Base-by-base conservation (phyloP, 2,797 vertebrate genomes). In the Lepus oiostolus region DNA sequence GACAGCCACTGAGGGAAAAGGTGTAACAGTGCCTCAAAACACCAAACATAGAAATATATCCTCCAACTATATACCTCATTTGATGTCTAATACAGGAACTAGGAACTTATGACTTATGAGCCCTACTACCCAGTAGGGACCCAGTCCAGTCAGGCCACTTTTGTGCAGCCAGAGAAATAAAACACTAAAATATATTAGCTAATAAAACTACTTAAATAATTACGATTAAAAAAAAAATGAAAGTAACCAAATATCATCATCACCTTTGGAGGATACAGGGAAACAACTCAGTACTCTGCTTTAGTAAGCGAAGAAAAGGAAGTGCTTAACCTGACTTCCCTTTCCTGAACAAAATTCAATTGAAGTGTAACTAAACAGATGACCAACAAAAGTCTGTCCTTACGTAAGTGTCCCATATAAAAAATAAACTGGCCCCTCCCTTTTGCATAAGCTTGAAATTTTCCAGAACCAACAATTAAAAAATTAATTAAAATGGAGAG, bases 391-490 rank as follows among this genome's bases (percentile, higher is more conserved):
- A 60, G n/a, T 35, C 75, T 32, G 12, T 74, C 24, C 84, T 80
- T 14, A 79, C 9, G 4, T 58, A 86, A 22, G 9, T 68, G 93
- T 38, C 67, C 38, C 54, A 81, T 17, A 5, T 62, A 70, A 88
- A 52, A 83, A 28, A 70, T 8, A 32, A 79, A 80, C 32, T 35
- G 16, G 10, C 12, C n/a, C 17, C 52, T 87, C 32, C 35, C 10
- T 80, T 91, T 22, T 17, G 14, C 3, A 28, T 35, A 47, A 54
- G 32, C 68, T 26, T 79, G 10, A 95, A 88, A 85, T 47, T 83
- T 89, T 82, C 74, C 86, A 96, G 12, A 92, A 85, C 77, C 47
- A 75, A 92, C 81, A 80, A 1, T 60, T 22, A 50, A 77, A 62
- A 54, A 72, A 90, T 60, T 42, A 42, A 90, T 60, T 42, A 42